Evolutionary conservation across 2,113 vertebrate species (phyloP).

Genomic region (Anarhynchus alexandrinus): DNA sequence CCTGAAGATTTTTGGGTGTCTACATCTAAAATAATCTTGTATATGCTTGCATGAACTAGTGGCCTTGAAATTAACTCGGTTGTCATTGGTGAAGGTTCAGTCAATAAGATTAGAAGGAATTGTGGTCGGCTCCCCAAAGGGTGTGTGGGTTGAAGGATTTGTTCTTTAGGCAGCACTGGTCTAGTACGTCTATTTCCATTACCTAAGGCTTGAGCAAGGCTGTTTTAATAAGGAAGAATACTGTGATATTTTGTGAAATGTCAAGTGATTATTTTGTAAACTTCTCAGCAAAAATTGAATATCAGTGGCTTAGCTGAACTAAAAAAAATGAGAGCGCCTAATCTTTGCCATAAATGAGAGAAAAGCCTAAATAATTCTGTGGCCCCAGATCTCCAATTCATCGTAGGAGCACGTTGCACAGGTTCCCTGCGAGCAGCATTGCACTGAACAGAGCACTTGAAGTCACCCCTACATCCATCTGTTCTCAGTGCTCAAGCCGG

Average conservation of each 20-base stretch:
- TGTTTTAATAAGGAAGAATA: neutral
- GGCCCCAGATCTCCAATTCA: fast-evolving
- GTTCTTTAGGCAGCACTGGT: neutral
- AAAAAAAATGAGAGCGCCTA: neutral
- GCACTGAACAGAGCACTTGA: neutral
- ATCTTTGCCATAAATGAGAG: neutral
- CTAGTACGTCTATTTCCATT: neutral
- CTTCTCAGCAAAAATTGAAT: neutral
- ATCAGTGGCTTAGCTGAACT: neutral
- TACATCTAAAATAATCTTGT: neutral
- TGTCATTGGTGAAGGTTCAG: fast-evolving
- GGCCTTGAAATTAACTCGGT: neutral
- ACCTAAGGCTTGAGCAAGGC: neutral
- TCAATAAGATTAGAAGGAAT: neutral
- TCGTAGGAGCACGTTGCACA: neutral
- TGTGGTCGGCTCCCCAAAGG: neutral
- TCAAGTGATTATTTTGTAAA: slow-evolving; percentile 23
- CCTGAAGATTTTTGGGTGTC: neutral
- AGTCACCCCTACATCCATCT: neutral
- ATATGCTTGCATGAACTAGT: neutral
- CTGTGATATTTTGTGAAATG: slow-evolving; percentile 25
- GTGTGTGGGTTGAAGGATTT: neutral
- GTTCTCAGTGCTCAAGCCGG: neutral
- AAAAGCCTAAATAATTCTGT: neutral
- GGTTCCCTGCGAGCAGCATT: neutral